These are phyloP conservation scores for Balanococcus diminutus DNA, from an alignment of 2,888 invertebrate species.

Conservation along the genomic window DNA sequence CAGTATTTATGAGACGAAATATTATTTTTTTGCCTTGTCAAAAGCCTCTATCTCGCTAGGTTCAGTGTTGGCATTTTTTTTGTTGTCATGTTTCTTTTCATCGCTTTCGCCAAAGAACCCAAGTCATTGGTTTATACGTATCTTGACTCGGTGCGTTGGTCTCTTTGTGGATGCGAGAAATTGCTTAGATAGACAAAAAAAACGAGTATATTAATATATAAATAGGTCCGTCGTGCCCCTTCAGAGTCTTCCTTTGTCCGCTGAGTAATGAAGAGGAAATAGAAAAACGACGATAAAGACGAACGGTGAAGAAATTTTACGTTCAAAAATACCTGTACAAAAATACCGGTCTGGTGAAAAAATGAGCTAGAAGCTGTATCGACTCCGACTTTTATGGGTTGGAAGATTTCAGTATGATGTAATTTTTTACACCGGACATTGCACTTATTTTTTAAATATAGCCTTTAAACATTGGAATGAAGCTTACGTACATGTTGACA, in stretches of 20 bases:
- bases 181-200: neutral
- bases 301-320: neutral
- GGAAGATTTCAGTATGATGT: too few species aligned
- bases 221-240: neutral
- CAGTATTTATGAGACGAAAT: neutral
- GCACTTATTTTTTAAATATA: too few species aligned
- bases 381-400: neutral
- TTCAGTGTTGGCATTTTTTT: neutral
- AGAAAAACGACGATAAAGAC: neutral
- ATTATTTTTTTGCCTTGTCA: neutral
- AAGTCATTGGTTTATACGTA: too few species aligned
- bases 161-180: neutral
- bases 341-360: neutral
- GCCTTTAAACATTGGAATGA: too few species aligned
- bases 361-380: neutral
- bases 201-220: neutral
- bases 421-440: too few species aligned
- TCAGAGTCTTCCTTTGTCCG: neutral
- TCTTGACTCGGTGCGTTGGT: neutral
- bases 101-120: too few species aligned
- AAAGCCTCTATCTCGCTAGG: neutral
- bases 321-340: neutral
- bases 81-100: neutral
- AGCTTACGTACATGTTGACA: too few species aligned
- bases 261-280: neutral